These are phyloP conservation scores for Terrapene triunguis DNA, from an alignment of 2,113 vertebrate species.

Conservation along the genomic window DNA sequence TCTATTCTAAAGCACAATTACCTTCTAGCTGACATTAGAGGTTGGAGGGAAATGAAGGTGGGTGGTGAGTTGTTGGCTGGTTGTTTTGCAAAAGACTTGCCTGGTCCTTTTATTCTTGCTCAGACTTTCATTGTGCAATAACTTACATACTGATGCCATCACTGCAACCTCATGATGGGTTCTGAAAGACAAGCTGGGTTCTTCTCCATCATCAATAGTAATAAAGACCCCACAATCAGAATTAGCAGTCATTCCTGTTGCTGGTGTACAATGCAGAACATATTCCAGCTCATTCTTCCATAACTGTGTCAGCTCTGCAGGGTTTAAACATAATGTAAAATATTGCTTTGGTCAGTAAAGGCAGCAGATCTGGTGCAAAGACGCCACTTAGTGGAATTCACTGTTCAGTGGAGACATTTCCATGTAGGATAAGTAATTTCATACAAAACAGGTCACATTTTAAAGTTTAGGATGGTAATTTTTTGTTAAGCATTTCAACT, in stretches of 20 bases:
- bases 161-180: slow-evolving; percentile 26
- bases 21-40: neutral
- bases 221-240: neutral
- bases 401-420: neutral
- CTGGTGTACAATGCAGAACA: neutral
- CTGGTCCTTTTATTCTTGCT: slow-evolving; percentile 6
- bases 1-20: neutral
- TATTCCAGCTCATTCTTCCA: slow-evolving; percentile 8
- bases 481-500: slow-evolving; percentile 4
- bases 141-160: neutral
- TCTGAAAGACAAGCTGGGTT: slow-evolving; percentile 10
- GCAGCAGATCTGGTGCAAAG: slow-evolving; percentile 28
- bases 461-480: slow-evolving; percentile 29
- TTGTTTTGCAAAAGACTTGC: neutral
- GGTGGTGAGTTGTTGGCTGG: neutral
- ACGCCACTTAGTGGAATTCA: neutral
- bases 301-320: slow-evolving; percentile 17
- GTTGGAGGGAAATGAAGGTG: neutral
- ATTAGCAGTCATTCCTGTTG: slow-evolving; percentile 58
- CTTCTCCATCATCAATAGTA: slow-evolving; percentile 28
- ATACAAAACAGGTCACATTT: neutral
- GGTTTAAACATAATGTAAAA: neutral
- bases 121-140: neutral
- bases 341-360: slow-evolving; percentile 49
- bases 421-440: neutral